phyloP scores from a whole-genome alignment of 2,888 invertebrate species.

The Toxonevra muliebris region DNA sequence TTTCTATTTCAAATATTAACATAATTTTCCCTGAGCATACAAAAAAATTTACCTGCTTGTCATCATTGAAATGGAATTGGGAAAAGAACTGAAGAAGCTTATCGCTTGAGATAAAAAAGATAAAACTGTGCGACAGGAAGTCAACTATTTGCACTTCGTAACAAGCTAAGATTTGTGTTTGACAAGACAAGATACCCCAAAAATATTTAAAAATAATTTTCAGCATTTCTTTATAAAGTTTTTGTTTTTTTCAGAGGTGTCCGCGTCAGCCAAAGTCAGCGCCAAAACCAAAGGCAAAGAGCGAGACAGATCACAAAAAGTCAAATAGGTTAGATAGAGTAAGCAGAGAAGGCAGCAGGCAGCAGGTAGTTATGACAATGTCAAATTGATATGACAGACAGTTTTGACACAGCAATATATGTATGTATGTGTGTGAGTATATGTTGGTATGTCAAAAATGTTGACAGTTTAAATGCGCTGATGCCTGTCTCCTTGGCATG shows the following conservation, averaged over 20 bases:
- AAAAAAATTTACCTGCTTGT: too few species aligned
- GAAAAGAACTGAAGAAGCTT: not conserved
- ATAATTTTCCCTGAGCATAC: too few species aligned
- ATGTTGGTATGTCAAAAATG: not conserved
- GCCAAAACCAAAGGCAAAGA: not conserved
- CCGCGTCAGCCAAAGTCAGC: slow-evolving; percentile 4
- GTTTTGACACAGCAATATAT: not conserved
- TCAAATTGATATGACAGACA: slow-evolving; percentile 15
- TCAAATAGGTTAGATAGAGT: not conserved
- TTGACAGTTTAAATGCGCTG: not conserved
- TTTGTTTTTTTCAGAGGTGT: slow-evolving; percentile 5
- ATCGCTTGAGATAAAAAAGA: not conserved
- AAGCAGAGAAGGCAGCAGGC: too few species aligned
- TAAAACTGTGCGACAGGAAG: slow-evolving; percentile 23
- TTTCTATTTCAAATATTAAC: too few species aligned
- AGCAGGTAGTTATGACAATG: slow-evolving; percentile 12
- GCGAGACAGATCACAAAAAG: not conserved
- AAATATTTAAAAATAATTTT: slow-evolving; percentile 9
- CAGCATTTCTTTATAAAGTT: not conserved
- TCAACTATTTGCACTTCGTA: slow-evolving; percentile 27
- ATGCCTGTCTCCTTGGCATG: not conserved
- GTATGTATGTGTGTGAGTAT: not conserved
- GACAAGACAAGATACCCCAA: too few species aligned
- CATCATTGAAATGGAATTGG: too few species aligned
- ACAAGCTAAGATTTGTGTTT: too few species aligned